These are phyloP conservation scores for Paracentrotus lividus DNA, from an alignment of 53 echinoderm and acorn worm genomes.

Conservation along the genomic window DNA sequence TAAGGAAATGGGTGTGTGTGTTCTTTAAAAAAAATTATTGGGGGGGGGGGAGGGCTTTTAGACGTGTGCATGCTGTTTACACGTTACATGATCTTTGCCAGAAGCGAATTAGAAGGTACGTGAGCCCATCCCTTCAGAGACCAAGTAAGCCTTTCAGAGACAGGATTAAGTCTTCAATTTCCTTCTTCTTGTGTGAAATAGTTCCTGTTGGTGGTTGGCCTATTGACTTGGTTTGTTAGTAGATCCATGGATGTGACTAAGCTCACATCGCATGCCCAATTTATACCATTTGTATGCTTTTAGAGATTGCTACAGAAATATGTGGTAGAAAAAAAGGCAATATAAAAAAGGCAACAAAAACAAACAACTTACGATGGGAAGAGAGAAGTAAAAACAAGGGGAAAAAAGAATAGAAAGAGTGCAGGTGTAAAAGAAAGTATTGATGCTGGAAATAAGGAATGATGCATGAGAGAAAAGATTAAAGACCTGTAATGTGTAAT, in stretches of 20 bases:
- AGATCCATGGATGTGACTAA: background rate
- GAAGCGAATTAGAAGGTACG: background rate
- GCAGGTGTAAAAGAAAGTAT: too few species aligned
- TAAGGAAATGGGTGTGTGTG: background rate
- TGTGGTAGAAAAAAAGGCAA: background rate
- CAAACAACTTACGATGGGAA: background rate
- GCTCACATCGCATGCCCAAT: background rate
- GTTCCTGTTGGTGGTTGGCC: slow-evolving; percentile 5
- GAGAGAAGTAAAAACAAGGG: background rate
- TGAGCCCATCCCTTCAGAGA: background rate
- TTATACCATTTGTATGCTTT: background rate
- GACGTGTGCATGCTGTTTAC: background rate
- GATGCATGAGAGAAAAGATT: too few species aligned
- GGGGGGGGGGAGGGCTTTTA: background rate
- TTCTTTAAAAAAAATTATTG: background rate
- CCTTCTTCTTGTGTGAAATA: slow-evolving; percentile 40
- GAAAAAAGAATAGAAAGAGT: too few species aligned
- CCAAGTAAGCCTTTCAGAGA: background rate
- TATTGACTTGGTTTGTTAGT: background rate
- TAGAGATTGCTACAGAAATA: background rate
- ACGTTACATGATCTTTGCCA: background rate
- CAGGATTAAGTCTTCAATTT: slow-evolving; percentile 30
- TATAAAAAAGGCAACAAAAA: background rate
- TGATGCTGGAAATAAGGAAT: too few species aligned
- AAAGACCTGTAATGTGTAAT: too few species aligned